A percentile compares a stretch with the other conserved stretches of the same genome.
Evolutionary conservation across 2,888 invertebrate species (phyloP).

Genomic region (Exocentrus adspersus): DNA sequence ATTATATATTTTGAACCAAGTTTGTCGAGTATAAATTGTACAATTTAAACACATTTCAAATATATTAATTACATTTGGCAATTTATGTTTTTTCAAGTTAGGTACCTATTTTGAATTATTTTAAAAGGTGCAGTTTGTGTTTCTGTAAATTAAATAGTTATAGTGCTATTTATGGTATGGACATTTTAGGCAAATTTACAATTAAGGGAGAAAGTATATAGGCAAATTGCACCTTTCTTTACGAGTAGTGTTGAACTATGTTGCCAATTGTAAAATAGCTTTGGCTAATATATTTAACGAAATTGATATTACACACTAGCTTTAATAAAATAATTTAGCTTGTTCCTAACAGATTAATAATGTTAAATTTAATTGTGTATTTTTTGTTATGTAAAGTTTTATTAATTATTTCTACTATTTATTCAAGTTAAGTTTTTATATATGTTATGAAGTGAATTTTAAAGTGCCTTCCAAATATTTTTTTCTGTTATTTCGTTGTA

Average conservation of each 20-base stretch:
- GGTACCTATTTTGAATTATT: too few relatives aligned
- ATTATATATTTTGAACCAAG: too few relatives aligned
- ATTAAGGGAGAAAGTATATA: too few relatives aligned
- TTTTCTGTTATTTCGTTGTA: slow-evolving; percentile 46
- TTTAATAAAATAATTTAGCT: slow-evolving; percentile 48
- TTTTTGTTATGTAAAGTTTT: slow-evolving; percentile 37
- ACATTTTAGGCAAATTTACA: too few relatives aligned
- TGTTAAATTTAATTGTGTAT: slow-evolving; percentile 16
- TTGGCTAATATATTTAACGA: slow-evolving; percentile 15
- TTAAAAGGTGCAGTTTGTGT: too few relatives aligned
- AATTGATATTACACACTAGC: slow-evolving; percentile 48
- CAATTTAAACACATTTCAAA: not conserved
- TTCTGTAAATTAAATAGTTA: too few relatives aligned
- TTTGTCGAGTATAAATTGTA: too few relatives aligned
- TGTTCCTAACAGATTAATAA: slow-evolving; percentile 42
- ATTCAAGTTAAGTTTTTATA: slow-evolving; percentile 36
- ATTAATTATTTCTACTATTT: slow-evolving; percentile 36
- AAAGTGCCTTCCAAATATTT: slow-evolving; percentile 51
- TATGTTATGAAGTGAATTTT: slow-evolving; percentile 30
- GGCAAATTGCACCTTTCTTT: too few relatives aligned
- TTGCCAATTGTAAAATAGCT: not conserved
- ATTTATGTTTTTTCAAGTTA: too few relatives aligned
- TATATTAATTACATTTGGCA: not conserved
- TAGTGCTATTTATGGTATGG: too few relatives aligned
- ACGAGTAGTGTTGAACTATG: not conserved